Conservation (phyloP, 2,797 vertebrate species). For the Esox masquinongy region DNA sequence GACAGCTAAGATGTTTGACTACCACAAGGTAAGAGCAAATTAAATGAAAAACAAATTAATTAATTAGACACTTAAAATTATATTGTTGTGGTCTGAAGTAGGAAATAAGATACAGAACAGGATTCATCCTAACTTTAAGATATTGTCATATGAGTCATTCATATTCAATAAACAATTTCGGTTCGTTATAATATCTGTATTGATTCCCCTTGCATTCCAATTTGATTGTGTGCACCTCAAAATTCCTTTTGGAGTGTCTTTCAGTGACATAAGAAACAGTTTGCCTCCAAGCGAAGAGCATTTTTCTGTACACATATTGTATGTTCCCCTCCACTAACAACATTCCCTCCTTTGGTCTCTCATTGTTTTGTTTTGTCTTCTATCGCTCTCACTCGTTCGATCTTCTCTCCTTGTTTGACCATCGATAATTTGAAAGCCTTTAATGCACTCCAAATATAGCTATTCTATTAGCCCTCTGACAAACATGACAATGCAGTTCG, state of each 20-base stretch:
- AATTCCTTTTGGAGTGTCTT: slow-evolving; percentile 16
- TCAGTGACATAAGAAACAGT: slow-evolving; percentile 16
- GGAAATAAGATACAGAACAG: not conserved
- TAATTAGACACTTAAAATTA: not conserved
- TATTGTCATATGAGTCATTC: not conserved
- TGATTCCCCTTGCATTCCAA: slow-evolving; percentile 26
- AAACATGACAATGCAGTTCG: slow-evolving; percentile 73
- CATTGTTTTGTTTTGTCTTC: slow-evolving; percentile 12
- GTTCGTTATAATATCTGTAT: slow-evolving; percentile 16
- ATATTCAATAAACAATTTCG: slow-evolving; percentile 5
- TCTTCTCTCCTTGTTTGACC: slow-evolving; percentile 76
- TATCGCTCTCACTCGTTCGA: slow-evolving; percentile 23
- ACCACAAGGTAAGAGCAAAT: not conserved
- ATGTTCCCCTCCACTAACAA: slow-evolving; percentile 3
- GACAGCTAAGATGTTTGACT: not conserved
- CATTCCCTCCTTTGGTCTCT: slow-evolving; percentile 1
- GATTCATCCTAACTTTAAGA: not conserved
- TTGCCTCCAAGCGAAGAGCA: slow-evolving; percentile 21
- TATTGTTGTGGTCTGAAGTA: not conserved
- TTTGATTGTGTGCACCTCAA: slow-evolving; percentile 29
- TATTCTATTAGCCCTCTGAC: slow-evolving; percentile 86
- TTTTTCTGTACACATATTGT: not conserved
- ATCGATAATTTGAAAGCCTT: slow-evolving; percentile 84
- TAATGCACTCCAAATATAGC: slow-evolving; percentile 79
- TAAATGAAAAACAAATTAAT: not conserved